These are phyloP conservation scores for Cuniculus paca DNA, from an alignment of 2,797 vertebrate species.

Conservation along the genomic window DNA sequence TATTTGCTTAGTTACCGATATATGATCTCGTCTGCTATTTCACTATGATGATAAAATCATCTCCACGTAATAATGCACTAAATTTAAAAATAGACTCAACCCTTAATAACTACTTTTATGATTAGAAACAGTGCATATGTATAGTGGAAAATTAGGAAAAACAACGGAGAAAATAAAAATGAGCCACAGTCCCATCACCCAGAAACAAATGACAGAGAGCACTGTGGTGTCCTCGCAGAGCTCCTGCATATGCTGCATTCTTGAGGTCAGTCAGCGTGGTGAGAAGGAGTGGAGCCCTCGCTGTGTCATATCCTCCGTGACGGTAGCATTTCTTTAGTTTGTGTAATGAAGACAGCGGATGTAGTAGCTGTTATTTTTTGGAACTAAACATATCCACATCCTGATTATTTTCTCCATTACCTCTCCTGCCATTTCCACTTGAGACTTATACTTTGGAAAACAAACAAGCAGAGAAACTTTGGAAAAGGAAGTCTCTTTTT, in stretches of 20 bases:
- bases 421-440: background rate
- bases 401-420: background rate
- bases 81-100: background rate
- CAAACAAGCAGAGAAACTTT: background rate
- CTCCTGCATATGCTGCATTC: background rate
- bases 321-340: background rate
- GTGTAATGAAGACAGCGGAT: background rate
- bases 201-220: background rate
- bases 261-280: background rate
- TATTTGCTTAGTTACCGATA: background rate
- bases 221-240: background rate
- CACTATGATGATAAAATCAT: background rate
- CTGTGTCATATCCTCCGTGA: rapidly evolving
- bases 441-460: background rate
- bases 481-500: background rate
- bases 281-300: rapidly evolving
- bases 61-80: background rate
- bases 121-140: background rate
- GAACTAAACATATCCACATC: background rate
- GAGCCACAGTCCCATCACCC: background rate
- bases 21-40: conserved; percentile 43
- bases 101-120: conserved; percentile 38
- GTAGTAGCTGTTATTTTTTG: background rate
- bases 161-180: conserved; percentile 45
- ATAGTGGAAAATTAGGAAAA: background rate